Evolutionary conservation across 1,140 invertebrate species (phyloP).

Genomic region (Trypoxylus dichotomus): DNA sequence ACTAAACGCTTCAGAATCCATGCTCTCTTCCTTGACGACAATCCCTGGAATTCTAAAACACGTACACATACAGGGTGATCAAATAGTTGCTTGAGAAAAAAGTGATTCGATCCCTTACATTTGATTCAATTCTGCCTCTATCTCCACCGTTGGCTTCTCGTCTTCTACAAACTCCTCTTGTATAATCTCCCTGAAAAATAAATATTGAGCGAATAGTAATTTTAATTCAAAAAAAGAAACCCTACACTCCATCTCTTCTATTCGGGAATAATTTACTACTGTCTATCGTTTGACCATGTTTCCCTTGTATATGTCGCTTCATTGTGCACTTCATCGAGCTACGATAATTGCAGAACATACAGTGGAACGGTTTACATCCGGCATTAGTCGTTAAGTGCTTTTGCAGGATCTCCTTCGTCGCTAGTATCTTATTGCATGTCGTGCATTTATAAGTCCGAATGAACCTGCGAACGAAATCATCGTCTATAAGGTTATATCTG

Average conservation of each 20-base stretch:
- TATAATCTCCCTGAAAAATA: background rate
- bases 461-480: background rate
- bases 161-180: background rate
- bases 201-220: too few species aligned
- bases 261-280: background rate
- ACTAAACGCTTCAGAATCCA: background rate
- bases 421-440: background rate
- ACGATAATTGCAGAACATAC: constrained; percentile 5
- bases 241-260: background rate
- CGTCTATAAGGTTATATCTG: background rate
- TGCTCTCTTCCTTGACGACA: background rate
- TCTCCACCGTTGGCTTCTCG: background rate
- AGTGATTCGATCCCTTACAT: too few species aligned
- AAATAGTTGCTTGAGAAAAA: too few species aligned
- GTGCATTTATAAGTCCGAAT: background rate
- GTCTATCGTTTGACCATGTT: background rate
- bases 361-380: background rate
- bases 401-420: background rate
- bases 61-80: background rate
- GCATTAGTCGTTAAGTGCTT: background rate
- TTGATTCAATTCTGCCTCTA: background rate
- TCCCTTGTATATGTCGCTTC: constrained; percentile 1
- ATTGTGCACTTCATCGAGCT: background rate
- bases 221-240: too few species aligned
- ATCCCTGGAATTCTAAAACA: background rate